These are phyloP conservation scores for Calyptomena viridis DNA, from an alignment of 2,113 vertebrate genomes.

Conservation along the genomic window DNA sequence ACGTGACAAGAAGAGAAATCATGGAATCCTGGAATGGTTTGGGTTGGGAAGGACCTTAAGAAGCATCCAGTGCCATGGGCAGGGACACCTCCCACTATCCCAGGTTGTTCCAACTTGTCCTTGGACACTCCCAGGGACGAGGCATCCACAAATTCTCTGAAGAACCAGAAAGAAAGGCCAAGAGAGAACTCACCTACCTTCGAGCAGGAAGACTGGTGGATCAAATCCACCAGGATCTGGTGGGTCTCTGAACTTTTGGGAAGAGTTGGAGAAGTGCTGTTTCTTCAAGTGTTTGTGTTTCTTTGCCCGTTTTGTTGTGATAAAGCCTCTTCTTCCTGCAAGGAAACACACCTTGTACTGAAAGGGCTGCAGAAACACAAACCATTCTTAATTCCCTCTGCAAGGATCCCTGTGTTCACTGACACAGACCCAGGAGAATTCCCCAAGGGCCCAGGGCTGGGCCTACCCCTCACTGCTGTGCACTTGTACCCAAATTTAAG, in stretches of 20 bases:
- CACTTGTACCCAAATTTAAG: not conserved
- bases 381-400: not conserved
- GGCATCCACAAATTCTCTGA: not conserved
- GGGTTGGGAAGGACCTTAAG: not conserved
- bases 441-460: not conserved
- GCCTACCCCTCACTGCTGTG: not conserved
- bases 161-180: not conserved
- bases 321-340: slow-evolving; percentile 68
- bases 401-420: not conserved
- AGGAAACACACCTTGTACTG: not conserved
- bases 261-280: slow-evolving; percentile 41
- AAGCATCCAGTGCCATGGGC: not conserved
- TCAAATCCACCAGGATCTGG: slow-evolving; percentile 30
- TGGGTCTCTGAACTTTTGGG: not conserved
- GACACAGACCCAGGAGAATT: not conserved
- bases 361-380: not conserved
- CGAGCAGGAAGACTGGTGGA: slow-evolving; percentile 34
- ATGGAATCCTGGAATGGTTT: not conserved
- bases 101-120: accelerated
- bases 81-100: not conserved
- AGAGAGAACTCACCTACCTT: slow-evolving; percentile 41
- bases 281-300: slow-evolving; percentile 17
- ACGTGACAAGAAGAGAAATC: not conserved
- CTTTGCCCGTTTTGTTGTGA: not conserved
- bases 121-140: not conserved